Evolutionary conservation across 2,113 vertebrate genomes (phyloP).

Genomic region (Fukomys damarensis): DNA sequence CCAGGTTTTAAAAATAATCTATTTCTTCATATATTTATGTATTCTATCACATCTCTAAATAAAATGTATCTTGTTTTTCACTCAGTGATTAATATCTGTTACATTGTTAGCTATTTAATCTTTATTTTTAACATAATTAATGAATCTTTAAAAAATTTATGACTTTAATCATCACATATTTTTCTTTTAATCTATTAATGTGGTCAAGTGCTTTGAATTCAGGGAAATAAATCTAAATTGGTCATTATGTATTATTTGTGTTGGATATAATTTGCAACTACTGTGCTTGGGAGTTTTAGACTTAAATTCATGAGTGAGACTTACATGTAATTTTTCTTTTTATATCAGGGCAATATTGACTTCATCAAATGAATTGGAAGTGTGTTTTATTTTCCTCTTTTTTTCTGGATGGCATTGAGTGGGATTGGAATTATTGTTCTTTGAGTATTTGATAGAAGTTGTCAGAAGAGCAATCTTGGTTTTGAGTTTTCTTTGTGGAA

Average conservation of each 20-base stretch:
- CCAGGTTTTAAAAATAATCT: background rate
- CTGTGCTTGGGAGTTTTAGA: background rate
- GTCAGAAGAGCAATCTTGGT: background rate
- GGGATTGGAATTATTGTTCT: background rate
- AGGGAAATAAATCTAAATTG: background rate
- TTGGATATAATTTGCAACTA: background rate
- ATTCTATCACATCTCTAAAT: background rate
- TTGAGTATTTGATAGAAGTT: constrained; percentile 25
- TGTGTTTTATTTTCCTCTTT: background rate
- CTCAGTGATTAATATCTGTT: background rate
- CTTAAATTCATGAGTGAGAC: background rate
- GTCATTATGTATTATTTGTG: background rate
- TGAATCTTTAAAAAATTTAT: background rate
- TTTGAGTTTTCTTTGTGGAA: background rate
- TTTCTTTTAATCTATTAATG: background rate
- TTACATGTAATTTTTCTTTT: background rate
- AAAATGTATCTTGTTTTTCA: background rate
- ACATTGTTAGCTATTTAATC: background rate
- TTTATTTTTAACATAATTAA: background rate
- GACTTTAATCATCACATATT: background rate
- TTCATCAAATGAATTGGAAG: background rate
- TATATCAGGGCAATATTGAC: background rate
- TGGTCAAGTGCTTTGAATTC: constrained; percentile 27
- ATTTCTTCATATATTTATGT: background rate
- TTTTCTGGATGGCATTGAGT: constrained; percentile 17